A percentile compares a stretch with the other conserved stretches of the same genome.
These are phyloP conservation scores for Drosophila quinaria DNA, from an alignment of 2,888 invertebrate species.

Conservation along the genomic window DNA sequence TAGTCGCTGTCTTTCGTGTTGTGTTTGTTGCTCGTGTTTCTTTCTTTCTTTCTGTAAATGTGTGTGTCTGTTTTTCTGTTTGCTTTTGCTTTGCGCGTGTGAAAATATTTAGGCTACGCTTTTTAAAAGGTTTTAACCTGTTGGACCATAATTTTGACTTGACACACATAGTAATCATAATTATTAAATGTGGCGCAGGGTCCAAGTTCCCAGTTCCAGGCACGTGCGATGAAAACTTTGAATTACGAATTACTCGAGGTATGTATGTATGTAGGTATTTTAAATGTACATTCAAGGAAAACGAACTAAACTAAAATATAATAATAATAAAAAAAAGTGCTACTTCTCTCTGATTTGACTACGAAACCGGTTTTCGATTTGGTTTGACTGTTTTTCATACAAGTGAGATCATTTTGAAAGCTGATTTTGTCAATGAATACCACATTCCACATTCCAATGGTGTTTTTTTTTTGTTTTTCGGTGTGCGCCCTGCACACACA, in stretches of 20 bases:
- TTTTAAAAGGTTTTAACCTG: constrained; percentile 62
- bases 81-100: constrained; percentile 62
- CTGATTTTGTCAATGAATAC: constrained; percentile 86
- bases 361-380: constrained; percentile 87
- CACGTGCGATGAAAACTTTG: constrained; percentile 58
- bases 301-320: constrained; percentile 50
- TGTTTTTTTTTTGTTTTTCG: constrained; percentile 33
- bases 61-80: constrained; percentile 25
- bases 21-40: constrained; percentile 30
- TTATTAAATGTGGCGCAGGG: constrained; percentile 70
- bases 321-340: constrained; percentile 30
- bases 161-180: constrained; percentile 75
- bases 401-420: constrained; percentile 87
- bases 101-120: constrained; percentile 74
- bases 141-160: constrained; percentile 65
- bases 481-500: constrained; percentile 53
- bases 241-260: constrained; percentile 31
- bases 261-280: constrained; percentile 36
- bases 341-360: constrained; percentile 78
- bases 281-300: constrained; percentile 49
- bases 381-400: constrained; percentile 86
- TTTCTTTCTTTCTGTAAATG: constrained; percentile 16
- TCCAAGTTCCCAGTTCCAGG: constrained; percentile 27
- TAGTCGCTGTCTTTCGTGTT: constrained; percentile 42
- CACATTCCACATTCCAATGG: constrained; percentile 80